Percentiles rank a stretch among this genome's conserved stretches.
phyloP scores from a whole-genome alignment of 2,888 invertebrate species.

The Empis livida region DNA sequence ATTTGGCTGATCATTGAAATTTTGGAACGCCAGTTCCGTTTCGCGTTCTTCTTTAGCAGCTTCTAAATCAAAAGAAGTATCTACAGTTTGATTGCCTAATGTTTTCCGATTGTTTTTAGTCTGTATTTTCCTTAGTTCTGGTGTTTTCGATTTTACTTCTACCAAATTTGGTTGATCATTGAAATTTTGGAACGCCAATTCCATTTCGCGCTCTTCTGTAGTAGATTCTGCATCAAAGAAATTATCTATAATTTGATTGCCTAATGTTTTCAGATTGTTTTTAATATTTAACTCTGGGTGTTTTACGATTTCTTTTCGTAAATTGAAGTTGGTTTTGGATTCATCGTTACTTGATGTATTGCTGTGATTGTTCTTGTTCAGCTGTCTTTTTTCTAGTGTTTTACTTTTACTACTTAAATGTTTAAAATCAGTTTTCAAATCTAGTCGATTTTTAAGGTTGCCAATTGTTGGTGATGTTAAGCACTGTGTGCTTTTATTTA shows the following conservation, averaged over 20 bases:
- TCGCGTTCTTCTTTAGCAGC: neutral
- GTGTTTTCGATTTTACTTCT: neutral
- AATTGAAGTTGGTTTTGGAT: constrained; percentile 3
- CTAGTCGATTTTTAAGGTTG: too few species aligned
- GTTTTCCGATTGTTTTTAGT: constrained; percentile 1
- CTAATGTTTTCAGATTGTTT: constrained; percentile 5
- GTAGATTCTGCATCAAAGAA: constrained; percentile 4
- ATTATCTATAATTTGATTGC: neutral
- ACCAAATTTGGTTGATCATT: constrained; percentile 2
- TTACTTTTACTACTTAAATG: neutral
- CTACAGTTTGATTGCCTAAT: neutral
- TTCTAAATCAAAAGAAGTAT: constrained; percentile 1
- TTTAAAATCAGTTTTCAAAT: neutral
- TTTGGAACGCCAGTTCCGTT: constrained; percentile 3
- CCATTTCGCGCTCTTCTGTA: constrained; percentile 3
- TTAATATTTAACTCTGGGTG: neutral
- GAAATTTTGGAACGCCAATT: constrained; percentile 7
- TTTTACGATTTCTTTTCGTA: neutral
- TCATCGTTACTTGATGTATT: neutral
- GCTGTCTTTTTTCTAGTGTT: neutral
- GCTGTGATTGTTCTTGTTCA: neutral
- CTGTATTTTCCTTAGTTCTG: neutral
- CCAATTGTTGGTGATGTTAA: too few species aligned
- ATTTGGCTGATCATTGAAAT: constrained; percentile 6
- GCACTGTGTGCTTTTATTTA: too few species aligned